Percentiles rank a stretch among this genome's conserved stretches.
These are phyloP conservation scores for Tolmerus cingulatus DNA, from an alignment of 2,888 invertebrate genomes.

Conservation along the genomic window DNA sequence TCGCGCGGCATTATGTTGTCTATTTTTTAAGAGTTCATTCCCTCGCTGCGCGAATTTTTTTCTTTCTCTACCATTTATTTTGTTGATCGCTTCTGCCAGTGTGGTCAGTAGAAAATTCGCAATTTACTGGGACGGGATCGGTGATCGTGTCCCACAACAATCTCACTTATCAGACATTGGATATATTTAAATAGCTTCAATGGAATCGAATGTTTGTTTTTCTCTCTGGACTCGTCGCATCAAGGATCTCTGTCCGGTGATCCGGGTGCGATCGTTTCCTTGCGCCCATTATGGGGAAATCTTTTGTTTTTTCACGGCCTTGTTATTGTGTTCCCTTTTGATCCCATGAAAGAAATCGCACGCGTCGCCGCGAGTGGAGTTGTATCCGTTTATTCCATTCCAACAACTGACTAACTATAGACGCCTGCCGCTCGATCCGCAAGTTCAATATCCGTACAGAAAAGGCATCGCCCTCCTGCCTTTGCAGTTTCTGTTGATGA, in stretches of 20 bases:
- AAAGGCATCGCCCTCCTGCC: slow-evolving; percentile 5
- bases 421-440: not conserved
- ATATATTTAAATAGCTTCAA: not conserved
- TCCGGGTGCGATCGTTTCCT: not conserved
- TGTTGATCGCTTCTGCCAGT: not conserved
- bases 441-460: slow-evolving; percentile 28
- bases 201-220: not conserved
- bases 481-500: not conserved
- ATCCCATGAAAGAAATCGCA: not conserved
- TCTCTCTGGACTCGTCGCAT: not conserved
- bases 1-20: not conserved
- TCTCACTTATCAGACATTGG: not conserved
- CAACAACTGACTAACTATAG: slow-evolving; percentile 3
- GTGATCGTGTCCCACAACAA: not conserved
- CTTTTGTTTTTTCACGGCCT: not conserved
- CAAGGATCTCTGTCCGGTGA: not conserved
- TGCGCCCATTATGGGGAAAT: not conserved
- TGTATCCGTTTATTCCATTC: not conserved
- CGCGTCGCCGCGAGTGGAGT: not conserved
- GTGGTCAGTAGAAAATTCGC: not conserved
- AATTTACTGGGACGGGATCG: not conserved
- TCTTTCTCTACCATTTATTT: not conserved
- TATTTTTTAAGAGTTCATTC: not conserved
- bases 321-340: not conserved
- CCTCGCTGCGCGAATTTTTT: not conserved